Evolutionary conservation across 92 coral and sea anemone species (phyloP).

Genomic region (Umimayanthus kanabou): DNA sequence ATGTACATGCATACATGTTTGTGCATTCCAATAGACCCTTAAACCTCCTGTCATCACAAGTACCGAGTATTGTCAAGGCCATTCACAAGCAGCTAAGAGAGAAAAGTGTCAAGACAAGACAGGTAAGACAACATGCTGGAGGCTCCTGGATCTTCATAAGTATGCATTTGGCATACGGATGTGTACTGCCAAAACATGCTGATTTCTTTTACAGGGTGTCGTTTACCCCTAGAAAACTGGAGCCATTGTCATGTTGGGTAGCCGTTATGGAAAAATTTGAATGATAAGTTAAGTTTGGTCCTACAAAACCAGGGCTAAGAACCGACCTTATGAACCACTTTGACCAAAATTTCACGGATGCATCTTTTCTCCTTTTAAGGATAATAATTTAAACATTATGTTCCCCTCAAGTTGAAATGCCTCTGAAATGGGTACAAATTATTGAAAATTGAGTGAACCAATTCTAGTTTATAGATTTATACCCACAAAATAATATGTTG

Average conservation of each 20-base stretch:
- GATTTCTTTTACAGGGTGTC: too few species aligned
- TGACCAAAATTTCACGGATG: not conserved
- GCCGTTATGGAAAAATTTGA: too few species aligned
- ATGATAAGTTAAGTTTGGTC: not conserved
- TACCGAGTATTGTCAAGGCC: conserved; percentile 89
- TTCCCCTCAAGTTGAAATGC: not conserved
- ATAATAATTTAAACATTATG: not conserved
- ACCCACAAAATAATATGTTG: too few species aligned
- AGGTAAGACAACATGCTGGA: conserved; percentile 50
- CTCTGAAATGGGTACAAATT: not conserved
- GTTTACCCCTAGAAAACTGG: too few species aligned
- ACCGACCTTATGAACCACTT: not conserved
- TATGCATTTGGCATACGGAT: not conserved
- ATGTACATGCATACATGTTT: not conserved
- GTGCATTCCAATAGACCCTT: conserved; percentile 69
- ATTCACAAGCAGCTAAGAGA: conserved; percentile 91
- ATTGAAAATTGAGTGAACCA: not conserved
- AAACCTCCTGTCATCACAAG: conserved; percentile 80
- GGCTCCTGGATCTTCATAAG: not conserved
- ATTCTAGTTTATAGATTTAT: too few species aligned
- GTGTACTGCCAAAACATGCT: too few species aligned
- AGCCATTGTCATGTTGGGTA: too few species aligned
- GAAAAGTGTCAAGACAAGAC: conserved; percentile 98
- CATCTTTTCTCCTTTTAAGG: not conserved
- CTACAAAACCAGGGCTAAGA: too few species aligned